Evolutionary conservation across 2,113 vertebrate species (phyloP).

Genomic region (Propithecus coquereli): DNA sequence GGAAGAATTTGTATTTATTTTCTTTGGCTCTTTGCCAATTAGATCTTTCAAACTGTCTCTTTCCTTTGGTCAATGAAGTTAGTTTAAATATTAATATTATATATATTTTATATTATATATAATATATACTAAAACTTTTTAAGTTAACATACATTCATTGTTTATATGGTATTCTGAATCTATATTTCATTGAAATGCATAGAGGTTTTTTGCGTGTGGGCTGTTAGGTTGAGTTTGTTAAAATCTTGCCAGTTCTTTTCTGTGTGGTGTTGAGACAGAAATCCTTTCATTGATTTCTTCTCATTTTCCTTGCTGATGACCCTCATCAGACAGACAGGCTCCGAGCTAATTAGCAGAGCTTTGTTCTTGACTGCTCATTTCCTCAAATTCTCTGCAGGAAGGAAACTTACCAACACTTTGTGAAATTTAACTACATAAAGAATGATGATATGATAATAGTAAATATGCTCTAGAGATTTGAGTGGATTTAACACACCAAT

Average conservation of each 20-base stretch:
- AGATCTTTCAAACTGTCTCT: not conserved
- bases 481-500: not conserved
- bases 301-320: slow-evolving; percentile 73
- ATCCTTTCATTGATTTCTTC: slow-evolving; percentile 70
- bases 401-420: slow-evolving; percentile 54
- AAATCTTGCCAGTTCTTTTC: slow-evolving; percentile 61
- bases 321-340: slow-evolving; percentile 72
- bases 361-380: slow-evolving; percentile 71
- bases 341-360: slow-evolving; percentile 76
- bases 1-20: not conserved
- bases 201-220: slow-evolving; percentile 35
- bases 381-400: slow-evolving; percentile 75
- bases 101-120: not conserved
- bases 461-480: slow-evolving; percentile 51
- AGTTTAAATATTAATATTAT: not conserved
- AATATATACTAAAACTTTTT: not conserved
- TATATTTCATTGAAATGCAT: not conserved
- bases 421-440: slow-evolving; percentile 58
- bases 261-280: slow-evolving; percentile 69
- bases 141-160: not conserved
- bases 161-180: not conserved
- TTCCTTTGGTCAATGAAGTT: not conserved
- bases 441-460: slow-evolving; percentile 57
- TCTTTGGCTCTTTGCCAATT: not conserved
- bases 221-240: slow-evolving; percentile 62